Percentiles rank a stretch among this genome's conserved stretches.
Conservation (phyloP, 30 jellyfish, hydroid and myxozoan species). For the Turritopsis rubra region DNA sequence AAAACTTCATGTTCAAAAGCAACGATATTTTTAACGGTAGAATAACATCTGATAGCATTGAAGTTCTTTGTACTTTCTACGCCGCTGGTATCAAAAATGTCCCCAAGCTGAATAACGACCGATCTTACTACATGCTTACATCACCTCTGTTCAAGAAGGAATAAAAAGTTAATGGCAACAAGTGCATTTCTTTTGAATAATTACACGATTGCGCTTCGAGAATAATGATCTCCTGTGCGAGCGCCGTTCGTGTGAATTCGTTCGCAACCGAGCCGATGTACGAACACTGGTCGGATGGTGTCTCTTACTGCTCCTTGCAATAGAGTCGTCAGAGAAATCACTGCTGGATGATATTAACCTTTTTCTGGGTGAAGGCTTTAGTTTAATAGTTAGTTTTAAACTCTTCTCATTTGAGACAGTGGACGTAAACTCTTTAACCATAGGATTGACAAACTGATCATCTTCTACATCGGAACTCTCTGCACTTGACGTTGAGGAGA, state of each 20-base stretch:
- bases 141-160: background rate
- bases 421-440: conserved; percentile 13
- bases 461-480: conserved; percentile 12
- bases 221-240: background rate
- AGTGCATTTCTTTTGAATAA: conserved; percentile 22
- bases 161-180: background rate
- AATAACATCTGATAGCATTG: no score
- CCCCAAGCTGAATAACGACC: no score
- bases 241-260: background rate
- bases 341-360: conserved; percentile 19
- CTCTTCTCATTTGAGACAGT: conserved; percentile 8
- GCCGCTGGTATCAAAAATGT: no score
- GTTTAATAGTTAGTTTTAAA: conserved; percentile 15
- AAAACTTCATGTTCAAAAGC: no score
- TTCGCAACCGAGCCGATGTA: conserved; percentile 3
- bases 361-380: conserved; percentile 6
- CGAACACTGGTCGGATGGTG: conserved; percentile 12
- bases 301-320: background rate
- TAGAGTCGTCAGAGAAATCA: conserved; percentile 2
- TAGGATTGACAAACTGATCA: background rate
- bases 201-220: conserved; percentile 24
- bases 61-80: no score
- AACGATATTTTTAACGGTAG: no score
- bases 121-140: background rate
- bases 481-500: conserved; percentile 1